A percentile compares a stretch with the other conserved stretches of the same genome.
These are phyloP conservation scores for Varanus komodoensis DNA, from an alignment of 2,113 vertebrate species.

Conservation along the genomic window DNA sequence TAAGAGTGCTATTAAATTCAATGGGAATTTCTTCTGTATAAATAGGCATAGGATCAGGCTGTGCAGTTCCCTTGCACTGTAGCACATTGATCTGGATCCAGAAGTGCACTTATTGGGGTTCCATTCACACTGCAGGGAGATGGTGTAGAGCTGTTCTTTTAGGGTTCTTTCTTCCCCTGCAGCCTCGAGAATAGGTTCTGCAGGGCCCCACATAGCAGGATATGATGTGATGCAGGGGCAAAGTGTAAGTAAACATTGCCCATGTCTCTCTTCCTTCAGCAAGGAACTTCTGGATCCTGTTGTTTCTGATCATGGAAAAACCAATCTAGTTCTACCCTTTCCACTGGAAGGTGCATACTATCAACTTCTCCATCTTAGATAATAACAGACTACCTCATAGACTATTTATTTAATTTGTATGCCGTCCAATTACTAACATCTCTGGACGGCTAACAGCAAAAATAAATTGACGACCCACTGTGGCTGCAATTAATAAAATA, in stretches of 20 bases:
- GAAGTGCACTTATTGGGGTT: neutral
- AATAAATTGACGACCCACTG: too few species aligned
- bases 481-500: too few species aligned
- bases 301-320: neutral
- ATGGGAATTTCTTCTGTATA: neutral
- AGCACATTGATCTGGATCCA: neutral
- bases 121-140: neutral
- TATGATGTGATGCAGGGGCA: neutral
- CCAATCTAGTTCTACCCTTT: neutral
- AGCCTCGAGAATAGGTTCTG: neutral
- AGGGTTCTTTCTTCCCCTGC: neutral
- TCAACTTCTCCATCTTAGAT: neutral
- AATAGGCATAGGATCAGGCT: neutral
- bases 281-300: neutral
- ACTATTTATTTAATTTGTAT: neutral
- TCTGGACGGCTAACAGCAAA: too few species aligned
- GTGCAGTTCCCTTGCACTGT: neutral
- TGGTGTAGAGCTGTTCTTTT: neutral
- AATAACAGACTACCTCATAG: neutral
- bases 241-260: neutral
- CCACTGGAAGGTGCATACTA: neutral
- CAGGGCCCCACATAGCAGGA: neutral
- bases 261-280: neutral
- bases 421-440: too few species aligned
- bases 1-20: neutral